These are phyloP conservation scores for Sciaenops ocellatus DNA, from an alignment of 2,797 vertebrate species.

Conservation along the genomic window DNA sequence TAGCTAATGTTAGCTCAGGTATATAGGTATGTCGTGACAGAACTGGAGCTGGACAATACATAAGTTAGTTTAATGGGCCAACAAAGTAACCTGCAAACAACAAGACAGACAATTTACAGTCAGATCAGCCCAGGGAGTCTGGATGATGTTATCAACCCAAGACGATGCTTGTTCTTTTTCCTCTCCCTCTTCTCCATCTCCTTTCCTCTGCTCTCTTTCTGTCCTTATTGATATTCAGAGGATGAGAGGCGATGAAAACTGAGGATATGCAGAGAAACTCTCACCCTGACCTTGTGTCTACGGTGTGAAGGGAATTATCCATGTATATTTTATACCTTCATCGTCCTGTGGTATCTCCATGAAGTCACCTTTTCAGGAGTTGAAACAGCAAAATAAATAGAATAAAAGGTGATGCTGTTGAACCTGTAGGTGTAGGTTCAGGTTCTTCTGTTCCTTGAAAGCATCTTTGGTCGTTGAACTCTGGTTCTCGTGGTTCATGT, in stretches of 20 bases:
- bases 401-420: too few relatives aligned
- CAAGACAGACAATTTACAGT: too few relatives aligned
- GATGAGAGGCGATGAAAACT: slow-evolving; percentile 8
- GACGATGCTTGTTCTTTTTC: background rate
- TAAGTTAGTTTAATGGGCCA: too few relatives aligned
- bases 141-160: too few relatives aligned
- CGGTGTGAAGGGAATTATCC: background rate
- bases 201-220: background rate
- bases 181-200: background rate
- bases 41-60: too few relatives aligned
- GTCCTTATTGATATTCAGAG: slow-evolving; percentile 39
- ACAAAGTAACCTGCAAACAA: too few relatives aligned
- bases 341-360: background rate
- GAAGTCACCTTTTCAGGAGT: slow-evolving; percentile 22
- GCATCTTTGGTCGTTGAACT: background rate
- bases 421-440: background rate
- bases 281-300: slow-evolving; percentile 31
- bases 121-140: too few relatives aligned
- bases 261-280: slow-evolving; percentile 11
- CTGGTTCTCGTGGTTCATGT: background rate
- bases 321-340: slow-evolving; percentile 3
- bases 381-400: background rate
- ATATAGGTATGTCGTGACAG: too few relatives aligned
- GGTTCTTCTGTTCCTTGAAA: background rate
- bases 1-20: too few relatives aligned